Percentiles rank a stretch among this genome's conserved stretches.
These are phyloP conservation scores for Prionace glauca DNA, from an alignment of 2,797 vertebrate genomes.

Conservation along the genomic window DNA sequence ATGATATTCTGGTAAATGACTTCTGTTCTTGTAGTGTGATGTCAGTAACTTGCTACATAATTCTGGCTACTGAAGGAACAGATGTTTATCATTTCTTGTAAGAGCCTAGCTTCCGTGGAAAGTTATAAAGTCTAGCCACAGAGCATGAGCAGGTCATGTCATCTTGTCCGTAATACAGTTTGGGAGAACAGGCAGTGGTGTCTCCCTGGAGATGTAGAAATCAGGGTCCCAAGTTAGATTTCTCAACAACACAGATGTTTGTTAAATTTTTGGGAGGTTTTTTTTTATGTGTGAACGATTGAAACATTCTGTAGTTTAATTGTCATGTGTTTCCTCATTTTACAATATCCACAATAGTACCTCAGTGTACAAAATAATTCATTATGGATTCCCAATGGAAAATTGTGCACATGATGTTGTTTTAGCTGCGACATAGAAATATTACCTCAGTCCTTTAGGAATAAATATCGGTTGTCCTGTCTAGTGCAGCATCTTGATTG, in stretches of 20 bases:
- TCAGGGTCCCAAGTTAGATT: background rate
- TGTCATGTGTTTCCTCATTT: background rate
- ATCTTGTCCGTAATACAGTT: background rate
- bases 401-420: background rate
- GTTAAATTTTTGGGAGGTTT: background rate
- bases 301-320: background rate
- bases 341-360: background rate
- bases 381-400: background rate
- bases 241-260: background rate
- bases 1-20: background rate
- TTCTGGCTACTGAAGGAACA: background rate
- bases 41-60: background rate
- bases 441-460: background rate
- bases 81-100: constrained; percentile 8
- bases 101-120: constrained; percentile 6
- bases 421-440: constrained; percentile 6
- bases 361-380: background rate
- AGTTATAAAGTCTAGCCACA: background rate
- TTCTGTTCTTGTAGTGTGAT: background rate
- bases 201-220: background rate
- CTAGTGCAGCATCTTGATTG: background rate
- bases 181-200: background rate
- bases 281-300: background rate
- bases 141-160: background rate
- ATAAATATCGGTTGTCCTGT: background rate